Evolutionary conservation across 2,888 invertebrate genomes (phyloP), one percentile per base, ranked within the genome.

Genomic region (Yponomeuta malinellus): DNA sequence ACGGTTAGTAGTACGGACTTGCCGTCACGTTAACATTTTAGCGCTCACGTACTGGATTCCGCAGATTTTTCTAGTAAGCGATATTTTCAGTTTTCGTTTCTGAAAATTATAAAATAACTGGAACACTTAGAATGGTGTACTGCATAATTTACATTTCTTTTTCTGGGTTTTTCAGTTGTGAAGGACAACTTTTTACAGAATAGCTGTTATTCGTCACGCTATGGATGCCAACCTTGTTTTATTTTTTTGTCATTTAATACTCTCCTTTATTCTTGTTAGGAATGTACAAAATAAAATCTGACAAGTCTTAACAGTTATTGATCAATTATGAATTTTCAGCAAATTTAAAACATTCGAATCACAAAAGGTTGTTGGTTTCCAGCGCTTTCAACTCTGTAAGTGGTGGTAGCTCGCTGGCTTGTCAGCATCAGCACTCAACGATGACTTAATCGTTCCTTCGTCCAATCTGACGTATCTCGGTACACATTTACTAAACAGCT

Each of bases 381-480:
- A 59, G 52, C 52, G 52, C 52, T 59, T 59, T 12, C 15, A 12
- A 15, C 15, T 59, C 52, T 3, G 15, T 15, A 5, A 59, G 52
- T 15, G 52, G 12, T 5, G 1, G 15, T 59, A 12, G 15, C 52
- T 15, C 52, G 15, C 52, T 59, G 52, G 3, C 52, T 59, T 15
- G 52, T 59, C 52, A 59, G 52, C 52, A 59, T 59, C 52, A 59
- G 52, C 52, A 59, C 52, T 59, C 15, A 59, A 15, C 52, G 52
- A 59, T 59, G 52, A 59, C 52, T 59, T 59, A 59, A 59, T 59
- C 52, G 52, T 59, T 59, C 52, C 52, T 59, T 15, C 52, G 52
- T 12, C 12, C 52, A 59, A 59, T 59, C 12, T 59, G 52, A 59
- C 52, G 12, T 15, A 15, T 59, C 52, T 59, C 52, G 15, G 52